Evolutionary conservation across 2,797 vertebrate species (phyloP).

Genomic region (Numenius phaeopus): DNA sequence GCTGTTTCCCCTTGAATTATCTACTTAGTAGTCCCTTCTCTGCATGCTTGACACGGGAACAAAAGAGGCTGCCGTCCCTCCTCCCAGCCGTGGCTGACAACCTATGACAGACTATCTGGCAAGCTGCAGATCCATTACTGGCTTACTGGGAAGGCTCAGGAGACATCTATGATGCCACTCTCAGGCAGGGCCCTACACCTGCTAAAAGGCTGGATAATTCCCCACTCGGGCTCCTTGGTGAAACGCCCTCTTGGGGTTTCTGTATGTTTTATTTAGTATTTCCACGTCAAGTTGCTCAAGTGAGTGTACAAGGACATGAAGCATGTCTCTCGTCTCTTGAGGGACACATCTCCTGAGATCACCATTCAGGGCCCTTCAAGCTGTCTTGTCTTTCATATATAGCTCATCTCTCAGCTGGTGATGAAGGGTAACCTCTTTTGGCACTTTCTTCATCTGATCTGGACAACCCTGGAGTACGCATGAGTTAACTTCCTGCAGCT

Average conservation of each 20-base stretch:
- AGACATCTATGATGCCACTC: constrained; percentile 53
- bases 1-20: constrained; percentile 65
- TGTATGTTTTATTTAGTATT: constrained; percentile 61
- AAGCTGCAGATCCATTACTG: constrained; percentile 58
- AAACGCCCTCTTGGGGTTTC: constrained; percentile 44
- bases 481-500: constrained; percentile 54
- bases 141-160: constrained; percentile 43
- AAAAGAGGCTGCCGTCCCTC: constrained; percentile 53
- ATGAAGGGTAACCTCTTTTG: constrained; percentile 52
- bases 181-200: constrained; percentile 44
- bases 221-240: neutral
- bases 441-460: constrained; percentile 44
- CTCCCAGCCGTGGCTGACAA: constrained; percentile 61
- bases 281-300: constrained; percentile 39
- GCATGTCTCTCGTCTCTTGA: constrained; percentile 43
- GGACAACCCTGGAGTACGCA: constrained; percentile 32
- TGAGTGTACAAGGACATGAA: constrained; percentile 46
- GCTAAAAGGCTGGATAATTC: constrained; percentile 55
- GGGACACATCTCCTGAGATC: constrained; percentile 42
- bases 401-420: constrained; percentile 41
- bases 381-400: constrained; percentile 43
- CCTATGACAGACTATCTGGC: constrained; percentile 61
- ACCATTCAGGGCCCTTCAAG: constrained; percentile 33
- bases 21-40: constrained; percentile 48
- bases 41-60: constrained; percentile 44